A percentile compares a stretch with the other conserved stretches of the same genome.
Evolutionary conservation across 2,797 vertebrate genomes (phyloP).

Genomic region (Micrastur ruficollis): DNA sequence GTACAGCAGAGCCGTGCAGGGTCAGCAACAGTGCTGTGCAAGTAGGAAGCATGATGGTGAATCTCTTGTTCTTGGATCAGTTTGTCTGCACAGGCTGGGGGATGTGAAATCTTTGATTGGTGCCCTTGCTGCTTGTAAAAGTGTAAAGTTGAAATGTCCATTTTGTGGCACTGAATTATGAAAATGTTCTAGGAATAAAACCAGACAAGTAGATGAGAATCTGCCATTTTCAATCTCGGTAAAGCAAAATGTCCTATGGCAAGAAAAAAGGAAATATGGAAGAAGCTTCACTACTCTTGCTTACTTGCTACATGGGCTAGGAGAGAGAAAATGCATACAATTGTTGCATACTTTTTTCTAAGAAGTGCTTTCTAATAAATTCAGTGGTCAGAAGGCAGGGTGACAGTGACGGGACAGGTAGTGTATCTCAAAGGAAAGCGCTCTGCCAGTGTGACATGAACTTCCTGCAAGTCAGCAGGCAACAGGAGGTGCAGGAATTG

Average conservation of each 20-base stretch:
- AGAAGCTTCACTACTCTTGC: neutral
- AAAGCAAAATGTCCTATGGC: neutral
- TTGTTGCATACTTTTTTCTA: neutral
- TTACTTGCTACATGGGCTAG: neutral
- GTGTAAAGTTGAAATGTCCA: neutral
- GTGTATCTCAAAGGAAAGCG: neutral
- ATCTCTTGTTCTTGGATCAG: neutral
- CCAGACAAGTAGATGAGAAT: neutral
- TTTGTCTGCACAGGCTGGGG: neutral
- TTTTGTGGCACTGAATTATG: neutral
- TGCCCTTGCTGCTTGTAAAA: neutral
- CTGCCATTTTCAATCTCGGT: neutral
- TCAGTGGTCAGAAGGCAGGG: neutral
- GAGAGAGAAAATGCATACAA: neutral
- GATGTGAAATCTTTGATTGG: neutral
- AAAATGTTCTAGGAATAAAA: neutral
- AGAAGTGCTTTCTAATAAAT: neutral
- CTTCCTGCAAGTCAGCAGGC: neutral
- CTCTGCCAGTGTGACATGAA: neutral
- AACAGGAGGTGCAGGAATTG: neutral
- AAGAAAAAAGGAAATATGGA: neutral
- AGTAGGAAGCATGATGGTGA: neutral
- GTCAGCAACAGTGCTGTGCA: neutral
- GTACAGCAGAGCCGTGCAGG: neutral
- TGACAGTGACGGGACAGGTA: neutral